A percentile compares a stretch with the other conserved stretches of the same genome.
Evolutionary conservation across 2,797 vertebrate genomes (phyloP).

Genomic region (Scomberomorus guttatus): DNA sequence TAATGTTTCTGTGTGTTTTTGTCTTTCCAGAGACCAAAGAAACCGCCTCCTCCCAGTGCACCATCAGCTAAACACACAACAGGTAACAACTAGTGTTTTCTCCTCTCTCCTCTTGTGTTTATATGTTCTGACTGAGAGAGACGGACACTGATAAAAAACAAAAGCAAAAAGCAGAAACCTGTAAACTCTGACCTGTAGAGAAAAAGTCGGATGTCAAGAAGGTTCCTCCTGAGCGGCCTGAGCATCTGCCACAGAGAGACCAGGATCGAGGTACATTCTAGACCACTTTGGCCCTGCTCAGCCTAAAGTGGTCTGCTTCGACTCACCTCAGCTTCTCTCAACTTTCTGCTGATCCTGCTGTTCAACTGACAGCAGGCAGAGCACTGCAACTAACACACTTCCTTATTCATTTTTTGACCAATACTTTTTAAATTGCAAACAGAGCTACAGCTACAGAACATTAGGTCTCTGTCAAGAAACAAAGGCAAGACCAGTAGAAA

Average conservation of each 20-base stretch:
- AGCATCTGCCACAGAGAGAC: conserved; percentile 93
- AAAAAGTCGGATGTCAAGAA: conserved; percentile 93
- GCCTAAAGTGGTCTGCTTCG: not conserved
- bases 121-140: not conserved
- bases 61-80: conserved; percentile 90
- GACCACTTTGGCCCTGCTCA: not conserved
- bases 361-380: conserved; percentile 1
- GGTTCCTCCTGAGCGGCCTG: conserved; percentile 95
- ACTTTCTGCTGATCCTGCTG: conserved; percentile 4
- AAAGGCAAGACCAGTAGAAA: not conserved
- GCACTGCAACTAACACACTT: conserved; percentile 22
- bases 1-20: conserved; percentile 24
- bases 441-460: not conserved
- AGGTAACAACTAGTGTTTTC: conserved; percentile 83
- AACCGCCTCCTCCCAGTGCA: conserved; percentile 95
- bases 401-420: too few relatives aligned
- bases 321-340: not conserved
- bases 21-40: conserved; percentile 95
- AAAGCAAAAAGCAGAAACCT: conserved; percentile 34
- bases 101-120: not conserved
- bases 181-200: conserved; percentile 84
- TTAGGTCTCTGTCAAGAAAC: not conserved
- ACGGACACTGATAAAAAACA: not conserved
- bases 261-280: conserved; percentile 92
- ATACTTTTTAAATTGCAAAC: not conserved